Conservation (phyloP, 2,888 invertebrate species). For the Tipula lateralis region DNA sequence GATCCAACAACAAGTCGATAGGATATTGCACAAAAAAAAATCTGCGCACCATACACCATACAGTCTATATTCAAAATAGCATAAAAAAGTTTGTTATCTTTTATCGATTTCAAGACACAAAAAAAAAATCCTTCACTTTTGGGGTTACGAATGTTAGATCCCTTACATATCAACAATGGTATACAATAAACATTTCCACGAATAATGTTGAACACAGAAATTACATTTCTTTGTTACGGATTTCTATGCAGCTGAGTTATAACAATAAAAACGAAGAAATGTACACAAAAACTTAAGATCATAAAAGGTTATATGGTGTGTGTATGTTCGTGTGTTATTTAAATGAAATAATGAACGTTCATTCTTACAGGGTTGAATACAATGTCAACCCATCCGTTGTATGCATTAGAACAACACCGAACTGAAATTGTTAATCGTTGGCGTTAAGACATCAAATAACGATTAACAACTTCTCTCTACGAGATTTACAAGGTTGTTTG, state of each 20-base stretch:
- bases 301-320: neutral
- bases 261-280: neutral
- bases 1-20: neutral
- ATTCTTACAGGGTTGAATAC: neutral
- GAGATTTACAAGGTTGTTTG: too few species aligned
- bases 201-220: neutral
- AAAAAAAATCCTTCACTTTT: neutral
- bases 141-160: neutral
- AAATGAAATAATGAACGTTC: neutral
- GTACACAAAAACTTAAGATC: neutral
- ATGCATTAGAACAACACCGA: too few species aligned
- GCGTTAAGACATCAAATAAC: too few species aligned
- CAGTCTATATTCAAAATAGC: neutral
- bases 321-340: neutral
- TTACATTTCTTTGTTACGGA: neutral
- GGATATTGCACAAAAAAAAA: neutral
- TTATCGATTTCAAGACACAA: neutral
- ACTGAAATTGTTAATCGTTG: too few species aligned
- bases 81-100: neutral
- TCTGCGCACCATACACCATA: constrained; percentile 3
- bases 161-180: neutral
- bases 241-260: neutral
- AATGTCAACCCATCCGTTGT: too few species aligned
- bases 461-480: too few species aligned
- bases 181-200: neutral